Evolutionary conservation across 2,888 invertebrate genomes (phyloP).

Genomic region (Cerastis rubricosa): DNA sequence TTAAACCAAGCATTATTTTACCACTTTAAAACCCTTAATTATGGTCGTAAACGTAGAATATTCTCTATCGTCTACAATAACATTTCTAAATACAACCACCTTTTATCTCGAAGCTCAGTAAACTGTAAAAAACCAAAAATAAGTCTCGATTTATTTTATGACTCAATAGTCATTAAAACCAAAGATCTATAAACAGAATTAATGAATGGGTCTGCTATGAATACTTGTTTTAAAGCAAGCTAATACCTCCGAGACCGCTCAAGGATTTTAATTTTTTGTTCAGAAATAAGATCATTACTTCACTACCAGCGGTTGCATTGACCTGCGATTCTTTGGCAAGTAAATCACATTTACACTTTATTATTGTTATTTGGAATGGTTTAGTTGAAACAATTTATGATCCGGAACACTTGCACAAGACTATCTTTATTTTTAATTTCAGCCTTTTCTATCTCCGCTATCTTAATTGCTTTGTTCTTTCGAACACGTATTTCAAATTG

Average conservation of each 20-base stretch:
- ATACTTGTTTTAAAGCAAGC: constrained; percentile 20
- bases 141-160: constrained; percentile 37
- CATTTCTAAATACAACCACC: not conserved
- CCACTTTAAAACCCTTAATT: not conserved
- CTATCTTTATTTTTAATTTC: constrained; percentile 27
- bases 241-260: not conserved
- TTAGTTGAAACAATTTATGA: constrained; percentile 50
- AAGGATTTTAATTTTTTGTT: constrained; percentile 13
- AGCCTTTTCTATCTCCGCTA: constrained; percentile 43
- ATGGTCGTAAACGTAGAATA: constrained; percentile 7
- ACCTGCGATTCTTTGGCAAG: constrained; percentile 20
- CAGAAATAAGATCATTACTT: constrained; percentile 2
- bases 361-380: constrained; percentile 43
- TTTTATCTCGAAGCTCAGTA: not conserved
- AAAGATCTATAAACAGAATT: constrained; percentile 25
- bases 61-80: not conserved
- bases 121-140: constrained; percentile 33
- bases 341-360: constrained; percentile 7
- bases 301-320: constrained; percentile 34
- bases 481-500: constrained; percentile 37
- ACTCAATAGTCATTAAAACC: constrained; percentile 33
- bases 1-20: constrained; percentile 12
- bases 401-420: constrained; percentile 52
- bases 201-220: constrained; percentile 34
- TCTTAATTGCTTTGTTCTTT: constrained; percentile 37